A percentile compares a stretch with the other conserved stretches of the same genome.
These are phyloP conservation scores for Amblyraja radiata DNA, from an alignment of 2,797 vertebrate species.

Conservation along the genomic window DNA sequence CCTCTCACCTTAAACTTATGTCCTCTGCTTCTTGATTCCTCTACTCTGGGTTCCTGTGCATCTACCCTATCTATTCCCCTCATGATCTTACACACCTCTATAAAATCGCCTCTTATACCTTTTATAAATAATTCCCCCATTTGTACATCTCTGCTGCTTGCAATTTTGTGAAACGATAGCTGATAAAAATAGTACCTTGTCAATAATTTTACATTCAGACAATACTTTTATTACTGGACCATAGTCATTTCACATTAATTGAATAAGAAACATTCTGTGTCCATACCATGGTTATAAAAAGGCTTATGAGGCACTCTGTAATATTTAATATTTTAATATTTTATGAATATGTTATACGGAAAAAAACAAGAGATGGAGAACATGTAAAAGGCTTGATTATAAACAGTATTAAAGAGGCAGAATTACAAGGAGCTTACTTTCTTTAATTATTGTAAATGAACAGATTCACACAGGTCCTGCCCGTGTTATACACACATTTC, in stretches of 20 bases:
- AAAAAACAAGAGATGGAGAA: constrained; percentile 19
- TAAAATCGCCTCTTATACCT: too few relatives aligned
- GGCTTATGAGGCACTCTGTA: not conserved
- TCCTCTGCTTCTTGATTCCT: too few relatives aligned
- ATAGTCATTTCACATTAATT: not conserved
- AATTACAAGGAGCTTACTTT: constrained; percentile 15
- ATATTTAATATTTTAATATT: constrained; percentile 3
- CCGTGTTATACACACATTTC: constrained; percentile 64
- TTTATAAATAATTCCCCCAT: not conserved
- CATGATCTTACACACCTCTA: too few relatives aligned
- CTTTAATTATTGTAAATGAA: constrained; percentile 11
- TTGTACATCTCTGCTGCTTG: not conserved
- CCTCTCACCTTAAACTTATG: too few relatives aligned
- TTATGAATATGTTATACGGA: constrained; percentile 12
- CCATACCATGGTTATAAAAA: constrained; percentile 5
- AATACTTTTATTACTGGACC: not conserved
- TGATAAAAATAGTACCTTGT: not conserved
- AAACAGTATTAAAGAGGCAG: constrained; percentile 8
- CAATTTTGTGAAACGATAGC: not conserved
- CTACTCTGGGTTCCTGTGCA: too few relatives aligned
- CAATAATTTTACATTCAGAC: constrained; percentile 25
- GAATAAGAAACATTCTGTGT: constrained; percentile 19
- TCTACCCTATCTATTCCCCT: too few relatives aligned
- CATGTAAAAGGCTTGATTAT: not conserved
- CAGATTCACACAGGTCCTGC: constrained; percentile 74